Evolutionary conservation across 2,888 invertebrate species (phyloP), one percentile per base, ranked within the genome.

Genomic region (Andrena fulva): DNA sequence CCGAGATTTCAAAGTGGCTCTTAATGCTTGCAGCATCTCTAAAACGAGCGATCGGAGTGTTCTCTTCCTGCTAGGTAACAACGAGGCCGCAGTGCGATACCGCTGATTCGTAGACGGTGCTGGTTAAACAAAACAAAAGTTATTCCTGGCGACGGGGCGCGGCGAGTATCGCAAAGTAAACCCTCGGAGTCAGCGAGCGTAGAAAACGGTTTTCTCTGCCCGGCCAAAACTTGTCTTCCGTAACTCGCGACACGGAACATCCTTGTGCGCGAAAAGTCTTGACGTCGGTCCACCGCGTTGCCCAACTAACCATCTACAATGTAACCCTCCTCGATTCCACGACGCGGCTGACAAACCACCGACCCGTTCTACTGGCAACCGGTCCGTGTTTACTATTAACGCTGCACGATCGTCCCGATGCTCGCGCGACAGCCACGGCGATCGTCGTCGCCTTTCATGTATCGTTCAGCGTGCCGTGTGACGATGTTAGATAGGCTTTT

Each of bases 51-150:
- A 60, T 85, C 56, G 42, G 31, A 35, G 56, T 16, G 8, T 56
- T 29, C 56, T 64, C 29, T 80, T 80, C 63, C 70, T 35, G 59
- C 35, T 35, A 50, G 42, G 35, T 63, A 82, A 75, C 70, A 80
- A 82, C 82, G 82, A 52, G 60, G 54, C 35, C 48, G 16, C 62
- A 67, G 69, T 75, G 29, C n/a, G 78, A 64, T 69, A 67, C 29
- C 35, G 66, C 5, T 29, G 48, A 29, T 60, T 70, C 62, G 60
- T 73, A 56, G 63, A 71, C 59, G 50, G 52, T 31, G 27, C 52
- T 24, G 75, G 54, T 68, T 60, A 82, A 87, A 75, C 70, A 77
- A 80, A 80, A 80, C 77, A 63, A 70, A 48, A 48, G 62, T 75
- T 78, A 85, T 77, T 80, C 54, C 59, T 72, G 76, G 79, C 81